Evolutionary conservation across 1,140 invertebrate genomes (phyloP), one percentile per base, ranked within the genome.

Genomic region (Sinella curviseta): DNA sequence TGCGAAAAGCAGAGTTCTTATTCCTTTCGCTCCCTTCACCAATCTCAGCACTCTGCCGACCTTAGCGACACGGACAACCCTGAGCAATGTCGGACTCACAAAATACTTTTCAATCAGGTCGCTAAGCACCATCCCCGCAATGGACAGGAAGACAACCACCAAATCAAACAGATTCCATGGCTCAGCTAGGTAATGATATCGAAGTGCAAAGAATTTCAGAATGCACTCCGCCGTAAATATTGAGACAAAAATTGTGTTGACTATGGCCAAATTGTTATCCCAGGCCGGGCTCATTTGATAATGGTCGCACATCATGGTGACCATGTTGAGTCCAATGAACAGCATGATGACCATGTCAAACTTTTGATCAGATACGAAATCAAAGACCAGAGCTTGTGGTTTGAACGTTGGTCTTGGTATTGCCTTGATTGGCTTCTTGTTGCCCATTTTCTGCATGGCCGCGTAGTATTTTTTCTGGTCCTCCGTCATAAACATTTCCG

Each of bases 401-500:
- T 93, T 92, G 92, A 96, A 97, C 91, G 93, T 95, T 84, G 97
- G 97, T 88, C 96, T 92, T 83, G 97, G 97, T 87, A 97, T 98
- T 81, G 97, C 96, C 91, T 99, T 99, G 85, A 97, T 90, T 65
- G 97, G 97, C 88, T 97, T 96, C 87, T 98, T 98, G 55, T 94
- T 96, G 83, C 95, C 95, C 95, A 99, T 98, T 89, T 98, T 97
- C 88, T 99, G 99, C 97, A 99, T 99, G 77, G 97, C 97, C 88
- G 97, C 98, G 90, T 99, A 99, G 88, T 99, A 99, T 89, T 99
- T 99, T 91, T 99, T 99, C 89, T 99, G 97, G 89, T 99, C 97
- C 88, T 99, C 97, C 83, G 97, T 99, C 97, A 99, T 99, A 90
- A 99, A 99, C 95, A 99, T 97, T 88, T 99, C 97, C 70, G 99